These are phyloP conservation scores for Hirtodrosophila trivittata DNA, from an alignment of 2,888 invertebrate genomes.

Conservation along the genomic window DNA sequence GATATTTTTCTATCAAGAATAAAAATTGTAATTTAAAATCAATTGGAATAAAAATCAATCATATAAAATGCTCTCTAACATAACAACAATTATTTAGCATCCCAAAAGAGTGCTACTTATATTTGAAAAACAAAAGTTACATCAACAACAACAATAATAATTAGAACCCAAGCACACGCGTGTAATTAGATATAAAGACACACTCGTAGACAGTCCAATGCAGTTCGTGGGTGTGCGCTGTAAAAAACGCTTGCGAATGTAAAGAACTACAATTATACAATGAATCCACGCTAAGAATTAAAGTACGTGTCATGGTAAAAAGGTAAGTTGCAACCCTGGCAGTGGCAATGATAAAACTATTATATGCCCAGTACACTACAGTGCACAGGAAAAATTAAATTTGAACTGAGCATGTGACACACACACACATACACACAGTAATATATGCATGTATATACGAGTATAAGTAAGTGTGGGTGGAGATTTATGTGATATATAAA, in stretches of 20 bases:
- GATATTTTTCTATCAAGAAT: conserved; percentile 33
- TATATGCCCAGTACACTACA: too few species aligned
- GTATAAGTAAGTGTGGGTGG: conserved; percentile 27
- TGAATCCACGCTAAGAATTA: conserved; percentile 51
- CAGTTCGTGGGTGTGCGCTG: too few species aligned
- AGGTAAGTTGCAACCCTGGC: conserved; percentile 45
- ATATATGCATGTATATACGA: neutral
- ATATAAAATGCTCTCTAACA: conserved; percentile 54
- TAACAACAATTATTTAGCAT: conserved; percentile 74
- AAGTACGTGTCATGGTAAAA: conserved; percentile 59
- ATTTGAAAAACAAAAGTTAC: conserved; percentile 46
- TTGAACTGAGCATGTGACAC: conserved; percentile 29
- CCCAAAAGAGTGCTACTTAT: conserved; percentile 73
- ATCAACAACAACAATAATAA: conserved; percentile 32
- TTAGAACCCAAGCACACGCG: conserved; percentile 16
- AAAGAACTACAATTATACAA: conserved; percentile 34
- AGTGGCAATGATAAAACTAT: conserved; percentile 13
- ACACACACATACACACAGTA: conserved; percentile 16
- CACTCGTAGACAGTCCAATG: too few species aligned
- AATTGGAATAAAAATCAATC: conserved; percentile 63
- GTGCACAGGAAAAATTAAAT: neutral
- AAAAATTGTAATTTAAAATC: conserved; percentile 74
- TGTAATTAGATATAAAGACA: conserved; percentile 53
- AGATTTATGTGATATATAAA: too few species aligned
- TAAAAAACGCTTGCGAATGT: conserved; percentile 40